Conservation (phyloP, 1,140 invertebrate genomes). For the Myzus persicae region DNA sequence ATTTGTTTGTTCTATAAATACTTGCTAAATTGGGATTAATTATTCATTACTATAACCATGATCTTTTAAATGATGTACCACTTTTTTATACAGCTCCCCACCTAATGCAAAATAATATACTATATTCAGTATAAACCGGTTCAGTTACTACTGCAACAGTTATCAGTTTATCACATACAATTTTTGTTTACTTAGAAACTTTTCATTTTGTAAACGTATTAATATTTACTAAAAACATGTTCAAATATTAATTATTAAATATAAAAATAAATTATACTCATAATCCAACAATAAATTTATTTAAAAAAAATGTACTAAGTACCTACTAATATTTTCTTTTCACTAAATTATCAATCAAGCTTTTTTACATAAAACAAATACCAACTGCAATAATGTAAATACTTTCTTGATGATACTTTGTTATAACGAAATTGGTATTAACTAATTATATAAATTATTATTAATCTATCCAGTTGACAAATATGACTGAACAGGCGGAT, state of each 20-base stretch:
- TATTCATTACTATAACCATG: not conserved
- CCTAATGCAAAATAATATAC: not conserved
- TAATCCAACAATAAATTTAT: not conserved
- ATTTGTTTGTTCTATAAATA: not conserved
- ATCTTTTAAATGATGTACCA: not conserved
- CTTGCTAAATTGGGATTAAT: not conserved
- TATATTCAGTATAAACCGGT: not conserved
- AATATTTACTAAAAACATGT: not conserved
- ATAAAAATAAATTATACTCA: not conserved
- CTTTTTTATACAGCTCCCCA: not conserved
- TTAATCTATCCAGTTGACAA: not conserved
- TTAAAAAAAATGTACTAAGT: not conserved
- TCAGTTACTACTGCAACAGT: not conserved
- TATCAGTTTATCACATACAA: not conserved
- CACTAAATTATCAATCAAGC: not conserved
- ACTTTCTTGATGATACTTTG: not conserved
- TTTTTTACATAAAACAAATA: not conserved
- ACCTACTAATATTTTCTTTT: not conserved
- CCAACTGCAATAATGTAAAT: not conserved
- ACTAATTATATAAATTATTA: not conserved
- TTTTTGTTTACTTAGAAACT: not conserved
- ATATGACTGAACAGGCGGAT: conserved; percentile 8
- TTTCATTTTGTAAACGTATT: not conserved
- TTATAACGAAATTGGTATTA: not conserved
- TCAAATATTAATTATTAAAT: not conserved